Percentiles rank a stretch among this genome's conserved stretches.
phyloP scores from a whole-genome alignment of 2,113 vertebrate genomes.

The Megatriorchis doriae region DNA sequence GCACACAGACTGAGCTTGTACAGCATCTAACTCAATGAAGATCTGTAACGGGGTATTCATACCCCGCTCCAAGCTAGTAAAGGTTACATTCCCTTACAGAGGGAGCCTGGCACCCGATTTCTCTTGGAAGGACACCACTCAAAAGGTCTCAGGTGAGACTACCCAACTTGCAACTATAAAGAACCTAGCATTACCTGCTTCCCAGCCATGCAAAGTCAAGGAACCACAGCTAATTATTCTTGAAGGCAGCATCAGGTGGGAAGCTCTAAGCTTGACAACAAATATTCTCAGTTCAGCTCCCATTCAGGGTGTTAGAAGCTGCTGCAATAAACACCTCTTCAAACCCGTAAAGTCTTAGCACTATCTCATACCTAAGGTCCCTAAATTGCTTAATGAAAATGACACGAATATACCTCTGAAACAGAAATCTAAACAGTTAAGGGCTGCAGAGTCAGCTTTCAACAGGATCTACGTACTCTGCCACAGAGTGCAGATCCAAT shows the following conservation, averaged over 20 bases:
- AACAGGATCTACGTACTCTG: not conserved
- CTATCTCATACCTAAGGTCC: not conserved
- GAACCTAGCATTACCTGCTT: not conserved
- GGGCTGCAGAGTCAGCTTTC: not conserved
- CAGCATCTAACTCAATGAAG: not conserved
- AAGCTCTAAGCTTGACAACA: not conserved
- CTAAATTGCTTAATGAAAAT: not conserved
- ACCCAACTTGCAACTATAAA: not conserved
- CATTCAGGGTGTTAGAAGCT: not conserved
- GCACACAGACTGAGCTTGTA: not conserved
- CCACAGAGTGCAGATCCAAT: not conserved
- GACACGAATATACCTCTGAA: fast-evolving
- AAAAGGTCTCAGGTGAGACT: not conserved
- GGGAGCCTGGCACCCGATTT: not conserved
- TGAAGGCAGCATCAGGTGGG: not conserved
- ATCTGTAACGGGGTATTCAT: not conserved
- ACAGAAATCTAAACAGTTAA: not conserved
- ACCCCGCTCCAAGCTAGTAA: not conserved
- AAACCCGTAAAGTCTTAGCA: not conserved
- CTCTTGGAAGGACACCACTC: not conserved
- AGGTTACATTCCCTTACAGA: not conserved
- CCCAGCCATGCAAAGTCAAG: not conserved
- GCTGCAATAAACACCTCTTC: not conserved
- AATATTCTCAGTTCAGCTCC: not conserved
- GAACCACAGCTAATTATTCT: not conserved